Evolutionary conservation across 2,888 invertebrate species (phyloP), one percentile per base, ranked within the genome.

Genomic region (Drosophila pseudotakahashii): DNA sequence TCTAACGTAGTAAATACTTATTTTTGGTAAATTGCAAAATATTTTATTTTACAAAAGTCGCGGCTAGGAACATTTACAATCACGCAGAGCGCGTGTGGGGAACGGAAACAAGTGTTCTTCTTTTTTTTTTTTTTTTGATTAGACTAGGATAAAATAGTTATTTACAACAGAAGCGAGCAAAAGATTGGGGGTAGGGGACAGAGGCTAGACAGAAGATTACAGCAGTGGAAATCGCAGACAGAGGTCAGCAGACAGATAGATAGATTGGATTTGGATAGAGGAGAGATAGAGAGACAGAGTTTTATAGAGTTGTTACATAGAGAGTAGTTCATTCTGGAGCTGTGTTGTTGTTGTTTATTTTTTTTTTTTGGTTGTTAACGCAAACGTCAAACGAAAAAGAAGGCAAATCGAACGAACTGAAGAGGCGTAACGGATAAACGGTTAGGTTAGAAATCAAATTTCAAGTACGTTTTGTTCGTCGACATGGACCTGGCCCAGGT

Each of bases 401-500:
- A 72, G 44, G 50, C 36, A 64, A 57, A 54, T 55, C 32, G 52
- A 80, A 82, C 61, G 62, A 67, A 86, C 69, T 52, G 26, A 41
- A 66, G 58, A 54, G 58, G 55, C 39, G 30, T 19, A 64, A 52
- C 30, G 52, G n/a, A 76, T 54, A 47, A 88, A 77, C 69, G 69
- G 61, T 74, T 75, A 81, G 70, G 51, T 50, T 63, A 66, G 47
- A 64, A 54, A 63, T 37, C 50, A 86, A 64, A 67, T 64, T 81
- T 83, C 81, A 79, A 85, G 90, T 92, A 92, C 92, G 94, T 93
- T 94, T 93, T 94, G 77, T 91, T 91, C 93, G 91, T 91, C 92
- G 94, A 93, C 92, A 94, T 94, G 93, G 95, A 95, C 94, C 95
- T 94, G 93, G 96, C 95, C 96, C 96, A 96, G 93, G 96, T 95